These are phyloP conservation scores for Diplosoma virens DNA, from an alignment of 23 tunicate genomes.

Conservation along the genomic window DNA sequence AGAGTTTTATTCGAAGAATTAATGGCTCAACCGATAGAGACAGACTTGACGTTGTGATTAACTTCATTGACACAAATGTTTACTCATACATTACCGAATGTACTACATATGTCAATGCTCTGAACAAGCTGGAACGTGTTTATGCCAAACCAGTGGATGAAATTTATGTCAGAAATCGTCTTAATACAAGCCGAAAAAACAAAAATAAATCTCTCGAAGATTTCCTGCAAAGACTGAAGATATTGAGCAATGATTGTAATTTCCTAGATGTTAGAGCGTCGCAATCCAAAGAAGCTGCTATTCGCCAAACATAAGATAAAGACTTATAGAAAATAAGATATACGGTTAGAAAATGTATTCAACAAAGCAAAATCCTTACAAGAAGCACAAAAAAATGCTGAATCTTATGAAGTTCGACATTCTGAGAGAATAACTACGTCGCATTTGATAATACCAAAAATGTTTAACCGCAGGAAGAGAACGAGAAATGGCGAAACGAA, in stretches of 20 bases:
- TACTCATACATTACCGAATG: slow-evolving; percentile 1
- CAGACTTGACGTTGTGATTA: slow-evolving; percentile 6
- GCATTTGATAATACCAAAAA: no score
- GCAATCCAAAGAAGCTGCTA: slow-evolving; percentile 1
- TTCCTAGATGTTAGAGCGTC: not conserved
- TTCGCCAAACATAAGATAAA: no score
- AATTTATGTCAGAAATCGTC: not conserved
- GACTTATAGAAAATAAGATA: no score
- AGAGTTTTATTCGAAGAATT: not conserved
- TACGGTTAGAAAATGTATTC: no score
- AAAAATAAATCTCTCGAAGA: not conserved
- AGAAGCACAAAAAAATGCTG: no score
- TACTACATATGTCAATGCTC: not conserved
- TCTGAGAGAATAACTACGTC: no score
- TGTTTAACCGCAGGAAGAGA: no score
- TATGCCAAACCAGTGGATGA: slow-evolving; percentile 8
- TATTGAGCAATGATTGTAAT: not conserved
- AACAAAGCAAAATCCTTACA: no score
- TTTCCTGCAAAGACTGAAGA: not conserved
- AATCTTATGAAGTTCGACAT: no score
- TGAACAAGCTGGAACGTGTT: not conserved
- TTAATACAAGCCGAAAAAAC: slow-evolving; percentile 1
- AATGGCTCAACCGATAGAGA: not conserved
- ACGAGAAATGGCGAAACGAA: no score
- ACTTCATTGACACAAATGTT: not conserved